phyloP scores from a whole-genome alignment of 1,140 invertebrate genomes.

The Aphidius ervi region DNA sequence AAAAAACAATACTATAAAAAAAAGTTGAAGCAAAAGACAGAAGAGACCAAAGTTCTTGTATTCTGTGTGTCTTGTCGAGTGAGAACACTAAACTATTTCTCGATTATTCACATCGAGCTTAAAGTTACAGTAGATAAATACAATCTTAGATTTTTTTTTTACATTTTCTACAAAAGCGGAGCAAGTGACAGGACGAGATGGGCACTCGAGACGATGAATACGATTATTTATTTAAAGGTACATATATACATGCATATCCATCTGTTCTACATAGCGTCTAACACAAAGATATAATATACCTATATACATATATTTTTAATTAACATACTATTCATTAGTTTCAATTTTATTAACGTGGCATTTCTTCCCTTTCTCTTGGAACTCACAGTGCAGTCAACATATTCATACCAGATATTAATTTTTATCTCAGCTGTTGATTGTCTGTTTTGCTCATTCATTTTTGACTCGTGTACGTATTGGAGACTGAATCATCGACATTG shows the following conservation, averaged over 20 bases:
- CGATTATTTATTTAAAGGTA: slow-evolving; percentile 99
- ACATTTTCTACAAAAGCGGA: slow-evolving; percentile 15
- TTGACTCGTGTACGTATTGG: background rate
- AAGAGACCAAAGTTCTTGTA: too few relatives aligned
- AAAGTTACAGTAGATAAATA: background rate
- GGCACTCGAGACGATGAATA: slow-evolving; percentile 98
- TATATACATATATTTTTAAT: background rate
- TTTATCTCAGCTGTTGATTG: background rate
- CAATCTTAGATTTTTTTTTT: slow-evolving; percentile 1
- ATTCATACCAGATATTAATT: slow-evolving; percentile 11
- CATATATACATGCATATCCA: slow-evolving; percentile 30
- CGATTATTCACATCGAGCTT: background rate
- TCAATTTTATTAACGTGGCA: slow-evolving; percentile 8
- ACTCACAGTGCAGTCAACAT: too few relatives aligned
- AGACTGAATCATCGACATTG: slow-evolving; percentile 36
- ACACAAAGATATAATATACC: too few relatives aligned
- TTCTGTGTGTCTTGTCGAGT: too few relatives aligned
- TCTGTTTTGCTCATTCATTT: slow-evolving; percentile 10
- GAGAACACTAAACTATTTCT: too few relatives aligned
- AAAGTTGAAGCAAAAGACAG: too few relatives aligned
- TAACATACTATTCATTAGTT: background rate
- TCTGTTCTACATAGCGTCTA: background rate
- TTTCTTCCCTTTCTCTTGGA: slow-evolving; percentile 3
- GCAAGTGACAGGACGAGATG: slow-evolving; percentile 63
- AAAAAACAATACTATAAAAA: too few relatives aligned